phyloP scores from a whole-genome alignment of 2,888 invertebrate genomes.

The Diachrysia chrysitis region DNA sequence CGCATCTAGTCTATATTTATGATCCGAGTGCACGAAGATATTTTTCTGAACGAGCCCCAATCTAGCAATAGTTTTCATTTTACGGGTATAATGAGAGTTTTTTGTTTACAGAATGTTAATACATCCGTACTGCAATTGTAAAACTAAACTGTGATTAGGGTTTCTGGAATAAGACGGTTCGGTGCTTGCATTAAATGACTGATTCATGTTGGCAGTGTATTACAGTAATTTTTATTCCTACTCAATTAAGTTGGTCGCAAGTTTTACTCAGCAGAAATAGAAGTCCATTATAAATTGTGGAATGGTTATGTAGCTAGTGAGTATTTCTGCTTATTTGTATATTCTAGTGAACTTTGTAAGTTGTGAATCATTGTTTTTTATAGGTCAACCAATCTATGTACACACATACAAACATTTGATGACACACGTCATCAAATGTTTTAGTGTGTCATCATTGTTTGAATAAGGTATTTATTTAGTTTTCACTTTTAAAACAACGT shows the following conservation, averaged over 20 bases:
- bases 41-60: conserved; percentile 58
- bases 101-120: conserved; percentile 60
- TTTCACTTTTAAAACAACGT: no score
- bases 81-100: conserved; percentile 63
- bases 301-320: neutral
- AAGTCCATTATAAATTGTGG: neutral
- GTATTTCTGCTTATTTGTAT: neutral
- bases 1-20: conserved; percentile 37
- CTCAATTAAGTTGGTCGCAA: conserved; percentile 16
- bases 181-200: conserved; percentile 15
- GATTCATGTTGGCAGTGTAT: conserved; percentile 17
- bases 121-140: conserved; percentile 41
- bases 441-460: no score
- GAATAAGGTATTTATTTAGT: no score
- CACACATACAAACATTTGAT: no score
- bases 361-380: no score
- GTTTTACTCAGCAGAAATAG: neutral
- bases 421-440: no score
- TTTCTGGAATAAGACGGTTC: conserved; percentile 30
- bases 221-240: conserved; percentile 6
- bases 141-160: conserved; percentile 26
- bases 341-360: neutral
- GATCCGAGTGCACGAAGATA: conserved; percentile 29
- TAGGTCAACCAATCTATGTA: no score
- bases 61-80: conserved; percentile 62